Base-by-base conservation (phyloP, 2,113 vertebrate genomes). In the Regulus satrapa region DNA sequence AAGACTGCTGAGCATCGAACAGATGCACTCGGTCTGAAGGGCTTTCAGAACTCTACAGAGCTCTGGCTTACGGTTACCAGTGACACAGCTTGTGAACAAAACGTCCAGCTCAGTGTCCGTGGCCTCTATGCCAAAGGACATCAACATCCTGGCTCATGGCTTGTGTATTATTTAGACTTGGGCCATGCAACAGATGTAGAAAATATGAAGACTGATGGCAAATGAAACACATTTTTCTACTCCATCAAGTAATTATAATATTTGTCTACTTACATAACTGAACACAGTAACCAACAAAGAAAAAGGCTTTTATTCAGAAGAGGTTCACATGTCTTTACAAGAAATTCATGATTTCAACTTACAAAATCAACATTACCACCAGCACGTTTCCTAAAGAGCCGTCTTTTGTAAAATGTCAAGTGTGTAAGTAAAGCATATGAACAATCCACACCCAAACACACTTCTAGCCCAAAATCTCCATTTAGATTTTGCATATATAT, bases 301-400 rank as follows among this genome's bases (percentile, higher is more conserved):
- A 40, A 78, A 88, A 52, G 36, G 14, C 49, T 95, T 95, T 96
- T 85, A 94, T 94, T 97, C 71, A 79, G 69, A 95, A 92, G 67
- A 94, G 36, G 54, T 49, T 31, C 43, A 45, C 24, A 36, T 43
- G 8, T 87, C 88, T 95, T 88, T 85, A 96, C 91, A 96, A 95
- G 7, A 88, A 88, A 94, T 71, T 85, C 31, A 96, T n/a, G 7
- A 97, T 96, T 94, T 93, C 76, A 96, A 90, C 73, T 94, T 94
- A 98, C 36, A 92, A 97, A 97, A 67, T 94, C 75, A 67, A 45
- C 29, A 72, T 59, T 91, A 90, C 31, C 29, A 20, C 36, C 25
- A 91, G 52, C 43, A 77, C 7, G 41, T 32, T 51, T 91, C 80
- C 83, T 87, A n/a, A 96, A 96, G 36, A 36, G 62, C 63, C 64